phyloP scores from a whole-genome alignment of 2,888 invertebrate species.

The Chironomus riparius region DNA sequence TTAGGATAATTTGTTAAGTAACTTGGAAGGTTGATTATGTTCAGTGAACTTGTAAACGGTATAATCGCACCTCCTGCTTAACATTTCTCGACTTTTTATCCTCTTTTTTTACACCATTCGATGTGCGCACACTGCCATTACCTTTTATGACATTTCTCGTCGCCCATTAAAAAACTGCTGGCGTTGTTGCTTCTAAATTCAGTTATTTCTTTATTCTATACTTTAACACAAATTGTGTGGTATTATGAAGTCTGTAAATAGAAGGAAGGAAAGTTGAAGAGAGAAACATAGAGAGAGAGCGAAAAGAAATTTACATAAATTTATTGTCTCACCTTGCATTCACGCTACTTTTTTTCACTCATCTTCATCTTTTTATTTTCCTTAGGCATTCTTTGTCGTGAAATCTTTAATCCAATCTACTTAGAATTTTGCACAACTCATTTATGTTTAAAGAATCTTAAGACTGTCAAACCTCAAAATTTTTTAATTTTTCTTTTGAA shows the following conservation, averaged over 20 bases:
- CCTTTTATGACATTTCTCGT: slow-evolving; percentile 7
- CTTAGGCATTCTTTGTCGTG: neutral
- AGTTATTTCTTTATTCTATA: neutral
- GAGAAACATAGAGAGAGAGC: neutral
- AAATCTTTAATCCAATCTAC: neutral
- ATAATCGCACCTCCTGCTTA: slow-evolving; percentile 12
- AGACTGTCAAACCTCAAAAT: too few relatives aligned
- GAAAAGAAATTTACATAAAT: neutral
- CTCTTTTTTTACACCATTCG: neutral
- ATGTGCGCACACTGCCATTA: neutral
- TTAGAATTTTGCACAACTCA: neutral
- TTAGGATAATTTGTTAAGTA: slow-evolving; percentile 11
- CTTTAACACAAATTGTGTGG: too few relatives aligned
- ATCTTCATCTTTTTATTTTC: neutral
- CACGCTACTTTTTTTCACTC: neutral
- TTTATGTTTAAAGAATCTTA: neutral
- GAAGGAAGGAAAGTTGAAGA: too few relatives aligned
- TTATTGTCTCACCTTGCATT: neutral
- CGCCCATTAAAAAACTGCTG: neutral
- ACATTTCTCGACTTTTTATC: neutral
- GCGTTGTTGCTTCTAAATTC: neutral
- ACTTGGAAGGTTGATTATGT: slow-evolving; percentile 20
- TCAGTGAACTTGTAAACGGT: slow-evolving; percentile 21
- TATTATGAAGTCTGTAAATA: too few relatives aligned
- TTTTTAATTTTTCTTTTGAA: too few relatives aligned